Conservation (phyloP, 2,888 invertebrate genomes). For the Acrobasis suavella region DNA sequence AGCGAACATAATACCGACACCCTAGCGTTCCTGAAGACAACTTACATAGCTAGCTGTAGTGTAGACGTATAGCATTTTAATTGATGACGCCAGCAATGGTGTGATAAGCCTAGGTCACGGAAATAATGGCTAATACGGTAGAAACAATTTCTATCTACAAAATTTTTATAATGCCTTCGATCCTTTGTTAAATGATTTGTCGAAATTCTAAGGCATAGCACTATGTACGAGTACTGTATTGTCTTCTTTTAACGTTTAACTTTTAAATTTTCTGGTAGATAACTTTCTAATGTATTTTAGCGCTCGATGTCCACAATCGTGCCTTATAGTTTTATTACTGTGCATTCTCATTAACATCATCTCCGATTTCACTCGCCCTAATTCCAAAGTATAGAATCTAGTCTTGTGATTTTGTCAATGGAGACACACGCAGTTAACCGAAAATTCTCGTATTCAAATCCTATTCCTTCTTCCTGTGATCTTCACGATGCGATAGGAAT, state of each 20-base stretch:
- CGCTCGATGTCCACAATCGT: too few species aligned
- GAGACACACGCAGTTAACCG: neutral
- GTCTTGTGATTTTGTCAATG: too few species aligned
- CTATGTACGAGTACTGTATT: too few species aligned
- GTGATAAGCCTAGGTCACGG: neutral
- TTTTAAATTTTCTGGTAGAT: too few species aligned
- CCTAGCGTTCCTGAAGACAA: neutral
- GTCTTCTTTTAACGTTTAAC: too few species aligned
- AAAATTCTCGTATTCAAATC: neutral
- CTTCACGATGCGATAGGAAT: neutral
- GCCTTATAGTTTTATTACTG: too few species aligned
- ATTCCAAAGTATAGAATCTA: too few species aligned
- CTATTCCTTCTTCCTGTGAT: slow-evolving; percentile 9
- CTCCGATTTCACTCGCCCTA: too few species aligned
- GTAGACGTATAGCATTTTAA: neutral
- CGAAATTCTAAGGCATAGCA: too few species aligned
- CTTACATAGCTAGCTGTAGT: neutral
- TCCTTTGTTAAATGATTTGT: neutral
- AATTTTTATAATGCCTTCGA: neutral
- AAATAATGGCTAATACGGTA: neutral
- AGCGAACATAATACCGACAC: slow-evolving; percentile 8
- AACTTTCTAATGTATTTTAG: too few species aligned
- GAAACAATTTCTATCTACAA: neutral
- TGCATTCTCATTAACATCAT: too few species aligned
- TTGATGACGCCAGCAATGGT: neutral